Evolutionary conservation across 2,113 vertebrate genomes (phyloP).

Genomic region (Neopipo cinnamomea): DNA sequence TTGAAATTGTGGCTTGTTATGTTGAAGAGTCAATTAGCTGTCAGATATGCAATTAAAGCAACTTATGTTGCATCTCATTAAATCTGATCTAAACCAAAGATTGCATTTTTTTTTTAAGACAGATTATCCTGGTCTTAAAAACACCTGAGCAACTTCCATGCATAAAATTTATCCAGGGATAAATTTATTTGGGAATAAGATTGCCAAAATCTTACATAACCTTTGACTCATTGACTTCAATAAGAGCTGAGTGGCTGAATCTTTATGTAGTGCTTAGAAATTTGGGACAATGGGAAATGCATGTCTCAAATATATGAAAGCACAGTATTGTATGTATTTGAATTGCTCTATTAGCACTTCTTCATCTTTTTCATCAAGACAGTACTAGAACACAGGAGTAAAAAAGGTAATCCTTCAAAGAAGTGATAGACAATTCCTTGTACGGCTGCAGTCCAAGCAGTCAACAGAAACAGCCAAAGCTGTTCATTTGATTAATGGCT

Average conservation of each 20-base stretch:
- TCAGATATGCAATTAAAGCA: slow-evolving; percentile 25
- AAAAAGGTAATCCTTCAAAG: neutral
- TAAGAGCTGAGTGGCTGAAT: neutral
- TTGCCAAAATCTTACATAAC: neutral
- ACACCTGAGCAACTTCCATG: neutral
- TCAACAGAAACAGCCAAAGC: neutral
- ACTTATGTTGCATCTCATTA: neutral
- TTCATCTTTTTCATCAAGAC: neutral
- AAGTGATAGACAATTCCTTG: neutral
- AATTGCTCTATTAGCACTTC: neutral
- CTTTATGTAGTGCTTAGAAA: neutral
- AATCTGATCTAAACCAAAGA: neutral
- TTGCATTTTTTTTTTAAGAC: neutral
- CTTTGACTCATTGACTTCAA: neutral
- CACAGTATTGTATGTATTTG: neutral
- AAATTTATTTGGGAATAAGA: neutral
- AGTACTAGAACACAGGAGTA: neutral
- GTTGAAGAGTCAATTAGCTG: slow-evolving; percentile 45
- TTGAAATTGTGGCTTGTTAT: neutral
- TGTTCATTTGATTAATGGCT: neutral
- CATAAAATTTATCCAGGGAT: neutral
- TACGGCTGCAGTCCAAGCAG: fast-evolving
- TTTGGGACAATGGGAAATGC: neutral
- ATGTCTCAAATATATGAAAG: neutral
- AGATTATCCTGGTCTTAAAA: neutral